Base-by-base conservation (phyloP, 2,888 invertebrate genomes). In the Diadegma fenestrale region DNA sequence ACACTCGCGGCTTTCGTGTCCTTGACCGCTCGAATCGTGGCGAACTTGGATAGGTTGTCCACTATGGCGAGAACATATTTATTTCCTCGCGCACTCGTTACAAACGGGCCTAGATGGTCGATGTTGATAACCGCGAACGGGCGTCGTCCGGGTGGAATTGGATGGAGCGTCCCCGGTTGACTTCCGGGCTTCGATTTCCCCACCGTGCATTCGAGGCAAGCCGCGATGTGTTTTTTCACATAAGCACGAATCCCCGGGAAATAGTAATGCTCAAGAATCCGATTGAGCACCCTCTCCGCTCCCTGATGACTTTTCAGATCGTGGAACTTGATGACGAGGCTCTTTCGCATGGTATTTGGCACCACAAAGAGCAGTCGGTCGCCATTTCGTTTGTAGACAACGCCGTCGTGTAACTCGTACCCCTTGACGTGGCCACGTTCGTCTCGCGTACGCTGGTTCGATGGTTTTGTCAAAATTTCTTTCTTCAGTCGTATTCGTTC, bases 241-340 rank as follows among this genome's bases (percentile, higher is more conserved):
- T 80, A 80, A n/a, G 64, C 26, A 14, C 43, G 37, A 72, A 80
- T 54, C 0, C 66, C 17, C 19, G 80, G 66, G 14, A 80, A 80
- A 17, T 66, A 58, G 19, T 80, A 80, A 22, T 80, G 66, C 12
- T 73, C 73, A 1, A 3, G n/a, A 1, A 80, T 43, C 7, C 43
- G 54, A 17, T 22, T 1, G 0, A 72, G 48, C 7, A 41, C 64
- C 0, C 72, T 41, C 2, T 80, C 77, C 10, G 41, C 41, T 0
- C 54, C 54, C n/a, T 12, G 64, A 6, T 76, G 76, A 19, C 64
- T 76, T 4, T 64, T 66, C 3, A 77, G 22, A 2, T 77, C 77
- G 22, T 77, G 77, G 10, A 77, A 77, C 4, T 37, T 2, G 4
- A 68, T 14, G 0, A 26, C 77, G 0, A 68, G 1, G 2, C 54